Evolutionary conservation across 2,113 vertebrate genomes (phyloP).

Genomic region (Phoxinus phoxinus): DNA sequence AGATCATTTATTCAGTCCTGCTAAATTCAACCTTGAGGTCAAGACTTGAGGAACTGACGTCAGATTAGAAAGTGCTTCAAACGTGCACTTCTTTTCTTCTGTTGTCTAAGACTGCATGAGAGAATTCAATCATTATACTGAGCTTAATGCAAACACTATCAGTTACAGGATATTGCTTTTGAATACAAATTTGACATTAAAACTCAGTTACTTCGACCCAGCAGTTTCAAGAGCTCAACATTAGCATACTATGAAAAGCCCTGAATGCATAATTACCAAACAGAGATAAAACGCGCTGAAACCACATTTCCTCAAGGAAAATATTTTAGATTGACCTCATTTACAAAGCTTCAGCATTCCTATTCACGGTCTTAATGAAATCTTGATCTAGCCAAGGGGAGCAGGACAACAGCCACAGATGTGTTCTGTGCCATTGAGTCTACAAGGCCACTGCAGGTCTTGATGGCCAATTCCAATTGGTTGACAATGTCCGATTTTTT

Average conservation of each 20-base stretch:
- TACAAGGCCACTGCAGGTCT: neutral
- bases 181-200: slow-evolving; percentile 24
- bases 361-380: slow-evolving; percentile 8
- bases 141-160: slow-evolving; percentile 19
- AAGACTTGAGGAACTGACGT: neutral
- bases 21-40: neutral
- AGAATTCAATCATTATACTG: slow-evolving; percentile 23
- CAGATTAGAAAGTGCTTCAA: neutral
- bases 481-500: too few relatives aligned
- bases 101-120: slow-evolving; percentile 17
- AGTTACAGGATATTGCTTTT: neutral
- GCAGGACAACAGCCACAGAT: slow-evolving; percentile 3
- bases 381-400: slow-evolving; percentile 18
- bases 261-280: slow-evolving; percentile 1
- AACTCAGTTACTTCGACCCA: slow-evolving; percentile 10
- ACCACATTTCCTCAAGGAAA: slow-evolving; percentile 19
- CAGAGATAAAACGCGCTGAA: neutral
- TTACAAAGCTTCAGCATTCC: neutral
- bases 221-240: slow-evolving; percentile 6
- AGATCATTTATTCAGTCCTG: neutral
- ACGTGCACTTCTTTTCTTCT: neutral
- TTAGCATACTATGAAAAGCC: slow-evolving; percentile 9
- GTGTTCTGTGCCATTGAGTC: neutral
- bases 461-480: too few relatives aligned
- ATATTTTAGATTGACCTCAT: neutral